Evolutionary conservation across 2,888 invertebrate genomes (phyloP), one percentile per base, ranked within the genome.

Genomic region (Serripes groenlandicus): DNA sequence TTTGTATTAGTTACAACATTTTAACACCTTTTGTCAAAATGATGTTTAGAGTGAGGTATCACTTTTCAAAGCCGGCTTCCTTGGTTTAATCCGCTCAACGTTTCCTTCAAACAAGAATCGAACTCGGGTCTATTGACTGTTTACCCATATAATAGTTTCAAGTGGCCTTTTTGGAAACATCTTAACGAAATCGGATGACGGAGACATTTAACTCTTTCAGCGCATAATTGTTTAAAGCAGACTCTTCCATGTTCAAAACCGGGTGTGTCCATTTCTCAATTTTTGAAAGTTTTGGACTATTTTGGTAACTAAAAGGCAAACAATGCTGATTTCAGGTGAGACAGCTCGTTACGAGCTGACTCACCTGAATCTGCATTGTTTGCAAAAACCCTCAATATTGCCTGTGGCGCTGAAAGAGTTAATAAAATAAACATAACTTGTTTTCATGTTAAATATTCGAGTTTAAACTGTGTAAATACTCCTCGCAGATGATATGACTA

Each of bases 111-210:
- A 66, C 66, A 66, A 66, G 35, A 42, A 23, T 42, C 35, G 66
- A 66, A 42, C 66, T 42, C 28, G 35, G 34, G 37, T 66, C 15
- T 66, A 28, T 66, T 66, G 37, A 66, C 66, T 66, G 66, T 66
- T 66, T 66, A 42, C 23, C 66, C 42, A 42, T 66, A 66, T 66
- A 66, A 66, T 66, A 66, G 66, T 26, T 66, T 66, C 23, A 66
- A 66, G 66, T 66, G 66, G 18, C 7, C 23, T 28, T 7, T 42
- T 9, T 66, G 66, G 66, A 66, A 66, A 66, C 66, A 66, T 66
- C 66, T 66, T 66, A 42, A n/a, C 9, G 66, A 66, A 66, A 66
- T 66, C 66, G 66, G 66, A 66, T 66, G 37, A 66, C 66, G 23
- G 42, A 66, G 4, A 66, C 42, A 42, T 66, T 66, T 42, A 11